These are phyloP conservation scores for Drosophila dunni DNA, from an alignment of 1,140 invertebrate genomes.

Conservation along the genomic window DNA sequence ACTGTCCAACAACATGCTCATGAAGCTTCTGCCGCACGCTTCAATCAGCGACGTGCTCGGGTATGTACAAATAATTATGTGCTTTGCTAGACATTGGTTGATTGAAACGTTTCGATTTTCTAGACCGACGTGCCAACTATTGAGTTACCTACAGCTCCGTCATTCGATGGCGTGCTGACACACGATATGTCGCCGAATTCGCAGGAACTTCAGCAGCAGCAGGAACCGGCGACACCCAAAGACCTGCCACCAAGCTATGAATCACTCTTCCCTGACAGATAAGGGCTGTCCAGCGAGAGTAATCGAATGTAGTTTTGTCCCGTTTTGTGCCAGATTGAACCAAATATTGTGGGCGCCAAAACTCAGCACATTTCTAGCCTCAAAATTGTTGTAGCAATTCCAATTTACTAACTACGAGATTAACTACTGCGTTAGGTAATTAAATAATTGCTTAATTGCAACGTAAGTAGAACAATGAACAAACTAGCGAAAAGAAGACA, in stretches of 20 bases:
- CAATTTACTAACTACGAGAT: conserved; percentile 23
- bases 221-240: conserved; percentile 69
- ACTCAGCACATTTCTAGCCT: conserved; percentile 47
- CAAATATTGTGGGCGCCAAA: conserved; percentile 32
- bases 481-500: neutral
- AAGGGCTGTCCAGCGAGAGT: conserved; percentile 37
- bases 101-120: conserved; percentile 12
- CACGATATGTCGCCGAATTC: conserved; percentile 43
- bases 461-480: conserved; percentile 3
- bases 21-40: conserved; percentile 72
- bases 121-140: conserved; percentile 75
- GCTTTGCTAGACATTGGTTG: neutral
- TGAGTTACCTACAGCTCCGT: conserved; percentile 58
- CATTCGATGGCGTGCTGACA: conserved; percentile 48
- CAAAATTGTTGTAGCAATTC: conserved; percentile 32
- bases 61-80: conserved; percentile 41
- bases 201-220: conserved; percentile 40
- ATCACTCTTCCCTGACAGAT: conserved; percentile 83
- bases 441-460: conserved; percentile 6
- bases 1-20: conserved; percentile 80
- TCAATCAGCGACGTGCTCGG: conserved; percentile 62
- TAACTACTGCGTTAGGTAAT: conserved; percentile 37
- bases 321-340: conserved; percentile 65
- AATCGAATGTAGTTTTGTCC: conserved; percentile 32
- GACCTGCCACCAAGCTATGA: conserved; percentile 83